A percentile compares a stretch with the other conserved stretches of the same genome.
These are phyloP conservation scores for Chrysotoxum bicinctum DNA, from an alignment of 2,888 invertebrate species.

Conservation along the genomic window DNA sequence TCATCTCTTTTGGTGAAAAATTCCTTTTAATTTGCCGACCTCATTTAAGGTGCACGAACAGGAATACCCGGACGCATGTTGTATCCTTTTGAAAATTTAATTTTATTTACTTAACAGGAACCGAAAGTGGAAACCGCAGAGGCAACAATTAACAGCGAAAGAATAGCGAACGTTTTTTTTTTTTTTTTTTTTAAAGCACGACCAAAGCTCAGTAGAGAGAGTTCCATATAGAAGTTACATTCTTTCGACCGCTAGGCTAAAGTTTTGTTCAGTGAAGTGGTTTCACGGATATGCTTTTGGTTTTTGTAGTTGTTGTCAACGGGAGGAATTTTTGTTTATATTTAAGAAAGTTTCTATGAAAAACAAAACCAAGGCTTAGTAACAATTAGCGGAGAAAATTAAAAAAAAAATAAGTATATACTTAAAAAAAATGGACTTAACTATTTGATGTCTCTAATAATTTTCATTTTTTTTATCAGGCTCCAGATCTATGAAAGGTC, in stretches of 20 bases:
- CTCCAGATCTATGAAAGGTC: too few relatives aligned
- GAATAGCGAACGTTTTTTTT: neutral
- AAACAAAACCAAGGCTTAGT: slow-evolving; percentile 11
- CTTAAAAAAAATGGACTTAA: neutral
- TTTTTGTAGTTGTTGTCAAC: neutral
- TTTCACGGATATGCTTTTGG: neutral
- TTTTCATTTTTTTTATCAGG: too few relatives aligned
- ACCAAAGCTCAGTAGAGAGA: neutral
- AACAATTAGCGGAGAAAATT: slow-evolving; percentile 21
- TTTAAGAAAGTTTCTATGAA: neutral
- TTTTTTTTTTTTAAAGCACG: neutral
- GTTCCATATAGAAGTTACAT: neutral
- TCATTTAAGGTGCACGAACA: slow-evolving; percentile 62
- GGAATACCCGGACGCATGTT: slow-evolving; percentile 56
- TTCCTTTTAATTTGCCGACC: slow-evolving; percentile 65
- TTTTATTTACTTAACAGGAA: slow-evolving; percentile 69
- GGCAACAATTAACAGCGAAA: slow-evolving; percentile 66
- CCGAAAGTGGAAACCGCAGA: slow-evolving; percentile 67
- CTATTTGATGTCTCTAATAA: too few relatives aligned
- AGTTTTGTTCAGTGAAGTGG: slow-evolving; percentile 28
- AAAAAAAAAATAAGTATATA: neutral
- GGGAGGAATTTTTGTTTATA: neutral
- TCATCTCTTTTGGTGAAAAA: slow-evolving; percentile 37
- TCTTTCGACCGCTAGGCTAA: slow-evolving; percentile 33
- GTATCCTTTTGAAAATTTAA: slow-evolving; percentile 68